Evolutionary conservation across 2,797 vertebrate species (phyloP), one percentile per base, ranked within the genome.

Genomic region (Myripristis murdjan): DNA sequence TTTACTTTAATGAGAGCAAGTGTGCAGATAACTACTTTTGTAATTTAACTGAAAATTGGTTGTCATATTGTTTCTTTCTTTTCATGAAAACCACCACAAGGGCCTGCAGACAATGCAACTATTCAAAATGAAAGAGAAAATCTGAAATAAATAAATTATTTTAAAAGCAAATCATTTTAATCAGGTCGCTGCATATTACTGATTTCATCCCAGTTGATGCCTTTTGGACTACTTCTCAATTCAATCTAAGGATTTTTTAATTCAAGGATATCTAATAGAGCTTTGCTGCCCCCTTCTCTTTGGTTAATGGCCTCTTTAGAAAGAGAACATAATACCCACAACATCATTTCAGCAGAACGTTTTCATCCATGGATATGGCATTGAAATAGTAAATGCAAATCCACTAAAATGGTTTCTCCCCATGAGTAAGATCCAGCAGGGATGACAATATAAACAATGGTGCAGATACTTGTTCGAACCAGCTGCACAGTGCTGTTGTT

Each of bases 371-470:
- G 64, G 83, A 87, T 80, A 70, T 83, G 79, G 65, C 76, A 84
- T 55, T 84, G 86, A 70, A 88, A 87, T 75, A 75, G 73, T 81
- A 77, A 81, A 85, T 87, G 72, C 82, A 90, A 90, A 92, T 90
- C 84, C 87, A 79, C 71, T 74, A 59, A 88, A 89, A 87, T 75
- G 82, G 85, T 83, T 87, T 80, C 76, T 77, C 68, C 83, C 86
- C 76, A 54, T 77, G 82, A 81, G 79, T 65, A 62, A 64, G 26
- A 88, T 89, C 71, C 80, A 78, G 79, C 70, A 12, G 77, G 83
- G 86, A 92, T 87, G 84, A 93, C 88, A 92, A 92, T 84, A 89
- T 91, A 91, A 92, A 94, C 90, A 92, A 92, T 91, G 74, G 87
- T 48, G 73, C 73, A 65, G 79, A 87, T 87, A 88, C 89, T 88